Conservation (phyloP, 1,140 invertebrate genomes). For the Hermatobates lingyangjiaoensis region DNA sequence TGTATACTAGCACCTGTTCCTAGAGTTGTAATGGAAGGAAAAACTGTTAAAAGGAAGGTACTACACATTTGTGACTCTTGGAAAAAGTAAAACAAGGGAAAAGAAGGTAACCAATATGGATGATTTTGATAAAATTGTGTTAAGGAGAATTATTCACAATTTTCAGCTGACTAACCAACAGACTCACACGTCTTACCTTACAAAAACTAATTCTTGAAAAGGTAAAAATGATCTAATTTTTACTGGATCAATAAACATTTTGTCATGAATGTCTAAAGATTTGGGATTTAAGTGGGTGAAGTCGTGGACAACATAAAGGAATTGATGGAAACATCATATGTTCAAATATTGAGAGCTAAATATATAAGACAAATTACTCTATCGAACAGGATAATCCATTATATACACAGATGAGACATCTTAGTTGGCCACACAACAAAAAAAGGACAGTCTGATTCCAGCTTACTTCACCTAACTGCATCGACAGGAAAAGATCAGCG, state of each 20-base stretch:
- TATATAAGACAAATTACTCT: conserved; percentile 5
- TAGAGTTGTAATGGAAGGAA: neutral
- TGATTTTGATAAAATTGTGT: neutral
- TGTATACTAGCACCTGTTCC: neutral
- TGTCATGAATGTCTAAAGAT: conserved; percentile 4
- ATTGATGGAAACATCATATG: conserved; percentile 6
- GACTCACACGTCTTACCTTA: neutral
- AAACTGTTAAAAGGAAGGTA: neutral
- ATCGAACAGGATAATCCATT: conserved; percentile 1
- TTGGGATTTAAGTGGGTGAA: conserved; percentile 7
- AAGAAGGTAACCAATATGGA: neutral
- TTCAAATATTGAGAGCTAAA: conserved; percentile 2
- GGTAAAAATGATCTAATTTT: neutral
- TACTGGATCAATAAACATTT: too few relatives aligned
- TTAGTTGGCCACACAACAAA: neutral
- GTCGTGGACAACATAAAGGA: conserved; percentile 5
- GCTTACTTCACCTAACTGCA: neutral
- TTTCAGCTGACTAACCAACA: neutral
- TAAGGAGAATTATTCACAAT: neutral
- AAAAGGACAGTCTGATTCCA: conserved; percentile 6
- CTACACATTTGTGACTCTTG: neutral
- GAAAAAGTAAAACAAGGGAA: neutral
- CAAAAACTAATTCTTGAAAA: neutral
- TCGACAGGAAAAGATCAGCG: conserved; percentile 1
- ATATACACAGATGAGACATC: conserved; percentile 7